phyloP scores from a whole-genome alignment of 2,797 vertebrate species.

The Limnodromus scolopaceus region DNA sequence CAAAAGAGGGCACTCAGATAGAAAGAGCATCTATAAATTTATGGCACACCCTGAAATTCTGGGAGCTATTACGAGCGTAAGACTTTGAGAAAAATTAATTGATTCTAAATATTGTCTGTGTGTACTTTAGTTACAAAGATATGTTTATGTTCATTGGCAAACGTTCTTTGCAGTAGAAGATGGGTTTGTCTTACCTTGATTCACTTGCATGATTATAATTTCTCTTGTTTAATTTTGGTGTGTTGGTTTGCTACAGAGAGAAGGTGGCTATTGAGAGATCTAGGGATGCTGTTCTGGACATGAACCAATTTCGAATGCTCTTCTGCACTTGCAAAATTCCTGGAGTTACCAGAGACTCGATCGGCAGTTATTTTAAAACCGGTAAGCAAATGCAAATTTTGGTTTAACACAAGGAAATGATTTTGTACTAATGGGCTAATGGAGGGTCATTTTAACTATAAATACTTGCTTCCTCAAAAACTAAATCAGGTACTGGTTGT shows the following conservation, averaged over 20 bases:
- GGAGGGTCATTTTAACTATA: neutral
- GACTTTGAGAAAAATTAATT: slow-evolving; percentile 1
- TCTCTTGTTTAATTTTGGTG: neutral
- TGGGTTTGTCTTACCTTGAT: neutral
- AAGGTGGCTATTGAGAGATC: slow-evolving; percentile 85
- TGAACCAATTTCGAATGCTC: slow-evolving; percentile 93
- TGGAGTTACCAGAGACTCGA: slow-evolving; percentile 87
- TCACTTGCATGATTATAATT: neutral
- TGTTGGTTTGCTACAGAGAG: slow-evolving; percentile 82
- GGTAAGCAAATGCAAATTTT: slow-evolving; percentile 76
- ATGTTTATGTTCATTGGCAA: neutral
- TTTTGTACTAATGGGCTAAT: neutral
- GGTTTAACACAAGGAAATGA: neutral
- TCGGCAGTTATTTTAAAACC: slow-evolving; percentile 90
- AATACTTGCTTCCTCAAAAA: neutral
- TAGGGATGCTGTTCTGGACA: slow-evolving; percentile 85
- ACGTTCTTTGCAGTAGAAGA: neutral
- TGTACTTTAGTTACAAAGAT: neutral
- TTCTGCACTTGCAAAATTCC: slow-evolving; percentile 95
- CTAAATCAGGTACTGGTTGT: neutral
- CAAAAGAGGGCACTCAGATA: slow-evolving; percentile 85
- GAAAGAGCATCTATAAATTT: slow-evolving; percentile 85
- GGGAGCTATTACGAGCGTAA: slow-evolving; percentile 92
- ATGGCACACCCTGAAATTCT: slow-evolving; percentile 90
- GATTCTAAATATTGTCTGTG: neutral